Evolutionary conservation across 1,140 invertebrate species (phyloP).

Genomic region (Achatina immaculata): DNA sequence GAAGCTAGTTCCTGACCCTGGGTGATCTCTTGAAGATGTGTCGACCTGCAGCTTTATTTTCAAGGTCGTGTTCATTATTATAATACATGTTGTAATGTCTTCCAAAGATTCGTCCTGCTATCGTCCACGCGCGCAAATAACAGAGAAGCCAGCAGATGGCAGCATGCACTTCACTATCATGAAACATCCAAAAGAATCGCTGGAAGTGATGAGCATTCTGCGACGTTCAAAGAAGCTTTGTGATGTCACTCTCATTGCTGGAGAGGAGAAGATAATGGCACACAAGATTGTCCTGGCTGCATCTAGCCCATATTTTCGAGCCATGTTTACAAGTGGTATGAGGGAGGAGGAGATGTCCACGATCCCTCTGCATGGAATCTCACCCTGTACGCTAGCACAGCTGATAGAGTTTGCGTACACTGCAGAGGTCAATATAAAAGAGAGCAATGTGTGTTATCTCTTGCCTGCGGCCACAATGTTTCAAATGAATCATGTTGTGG

Average conservation of each 20-base stretch:
- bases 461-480: constrained; percentile 94
- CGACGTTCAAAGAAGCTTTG: constrained; percentile 89
- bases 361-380: constrained; percentile 88
- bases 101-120: constrained; percentile 59
- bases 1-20: neutral
- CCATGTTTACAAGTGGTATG: constrained; percentile 95
- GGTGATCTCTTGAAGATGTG: neutral
- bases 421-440: constrained; percentile 88
- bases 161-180: constrained; percentile 90
- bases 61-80: neutral
- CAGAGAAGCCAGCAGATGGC: constrained; percentile 71
- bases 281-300: constrained; percentile 70
- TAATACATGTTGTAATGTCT: constrained; percentile 14
- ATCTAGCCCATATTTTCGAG: constrained; percentile 80
- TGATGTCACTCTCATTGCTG: constrained; percentile 67
- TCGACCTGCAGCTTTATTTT: neutral
- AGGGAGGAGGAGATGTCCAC: constrained; percentile 88
- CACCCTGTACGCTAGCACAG: constrained; percentile 85
- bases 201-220: constrained; percentile 92
- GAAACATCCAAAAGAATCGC: constrained; percentile 85
- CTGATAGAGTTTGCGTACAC: constrained; percentile 93
- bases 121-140: constrained; percentile 62
- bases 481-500: constrained; percentile 90
- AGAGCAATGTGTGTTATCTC: constrained; percentile 89
- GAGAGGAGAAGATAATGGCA: constrained; percentile 60